phyloP scores from a whole-genome alignment of 2,888 invertebrate genomes.

The Diploptera punctata region DNA sequence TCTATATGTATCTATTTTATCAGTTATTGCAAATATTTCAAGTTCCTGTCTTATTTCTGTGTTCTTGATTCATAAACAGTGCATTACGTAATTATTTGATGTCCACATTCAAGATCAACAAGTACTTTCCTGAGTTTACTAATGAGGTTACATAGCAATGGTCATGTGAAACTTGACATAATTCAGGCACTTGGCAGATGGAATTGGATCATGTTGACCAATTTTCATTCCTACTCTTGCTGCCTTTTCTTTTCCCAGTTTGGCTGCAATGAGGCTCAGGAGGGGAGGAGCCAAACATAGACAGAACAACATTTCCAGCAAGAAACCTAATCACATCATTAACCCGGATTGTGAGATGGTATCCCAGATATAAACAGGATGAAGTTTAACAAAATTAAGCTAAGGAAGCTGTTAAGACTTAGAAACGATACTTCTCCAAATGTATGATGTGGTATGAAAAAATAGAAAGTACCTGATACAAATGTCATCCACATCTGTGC shows the following conservation, averaged over 20 bases:
- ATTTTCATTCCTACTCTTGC: slow-evolving; percentile 82
- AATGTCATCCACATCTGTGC: slow-evolving; percentile 95
- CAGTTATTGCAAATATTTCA: too few relatives aligned
- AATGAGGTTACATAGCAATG: slow-evolving; percentile 81
- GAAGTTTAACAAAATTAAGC: slow-evolving; percentile 75
- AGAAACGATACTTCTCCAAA: slow-evolving; percentile 89
- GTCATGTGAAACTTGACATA: slow-evolving; percentile 77
- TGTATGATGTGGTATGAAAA: slow-evolving; percentile 82
- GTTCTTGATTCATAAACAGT: too few relatives aligned
- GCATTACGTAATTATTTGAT: too few relatives aligned
- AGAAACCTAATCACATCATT: slow-evolving; percentile 63
- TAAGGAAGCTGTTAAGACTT: slow-evolving; percentile 77
- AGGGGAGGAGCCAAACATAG: slow-evolving; percentile 78
- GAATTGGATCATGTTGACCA: slow-evolving; percentile 74
- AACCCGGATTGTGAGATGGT: slow-evolving; percentile 33
- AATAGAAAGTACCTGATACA: slow-evolving; percentile 86
- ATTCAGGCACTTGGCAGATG: slow-evolving; percentile 77
- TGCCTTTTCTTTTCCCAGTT: slow-evolving; percentile 75
- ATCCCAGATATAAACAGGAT: slow-evolving; percentile 53
- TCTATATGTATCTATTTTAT: too few relatives aligned
- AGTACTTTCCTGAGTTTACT: too few relatives aligned
- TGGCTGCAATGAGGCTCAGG: slow-evolving; percentile 73
- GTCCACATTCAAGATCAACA: too few relatives aligned
- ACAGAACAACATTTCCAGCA: slow-evolving; percentile 77
- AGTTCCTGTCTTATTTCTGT: too few relatives aligned